Evolutionary conservation across 2,797 vertebrate species (phyloP), one percentile per base, ranked within the genome.

Genomic region (Alfaro cultratus): DNA sequence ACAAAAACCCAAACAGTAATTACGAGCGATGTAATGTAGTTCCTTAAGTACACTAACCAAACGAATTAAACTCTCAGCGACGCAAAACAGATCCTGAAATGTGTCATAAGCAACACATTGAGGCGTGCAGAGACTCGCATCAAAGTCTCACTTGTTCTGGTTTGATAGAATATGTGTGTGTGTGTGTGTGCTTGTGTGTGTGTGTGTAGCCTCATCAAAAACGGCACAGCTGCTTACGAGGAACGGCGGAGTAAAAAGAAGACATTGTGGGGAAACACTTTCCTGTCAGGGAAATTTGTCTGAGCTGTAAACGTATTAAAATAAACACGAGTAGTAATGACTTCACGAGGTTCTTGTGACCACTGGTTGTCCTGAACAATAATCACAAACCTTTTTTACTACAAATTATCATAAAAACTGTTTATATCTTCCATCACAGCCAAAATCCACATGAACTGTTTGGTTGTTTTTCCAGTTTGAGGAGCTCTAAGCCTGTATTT

Each of bases 261-360:
- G 93, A 94, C 94, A 93, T 95, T 94, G 94, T 94, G 92, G 92
- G 93, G 88, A 92, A 92, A 90, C 79, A 84, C 87, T 81, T 86
- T 90, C 86, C 92, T 94, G 94, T 95, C 94, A 95, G 83, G 95
- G 93, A 95, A 84, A 95, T 95, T 87, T 94, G 92, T 96, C 95
- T 93, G 95, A 94, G 93, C 94, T 94, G 94, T 94, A 87, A 94
- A 95, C 94, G 93, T 94, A 91, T 92, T 93, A 92, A 84, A 84
- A 89, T 88, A 85, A 88, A 88, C 90, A 84, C 85, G 83, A 85
- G 85, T 89, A 91, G 94, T 92, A 91, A 93, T 86, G 90, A 87
- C 89, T 83, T 91, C 85, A 86, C 79, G 87, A 88, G 85, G 92
- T 91, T 86, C 85, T 86, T 75, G 29, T 73, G 81, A 85, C 80